Percentiles rank a stretch among this genome's conserved stretches.
Conservation (phyloP, 2,888 invertebrate genomes). For the Lysandra bellargus region DNA sequence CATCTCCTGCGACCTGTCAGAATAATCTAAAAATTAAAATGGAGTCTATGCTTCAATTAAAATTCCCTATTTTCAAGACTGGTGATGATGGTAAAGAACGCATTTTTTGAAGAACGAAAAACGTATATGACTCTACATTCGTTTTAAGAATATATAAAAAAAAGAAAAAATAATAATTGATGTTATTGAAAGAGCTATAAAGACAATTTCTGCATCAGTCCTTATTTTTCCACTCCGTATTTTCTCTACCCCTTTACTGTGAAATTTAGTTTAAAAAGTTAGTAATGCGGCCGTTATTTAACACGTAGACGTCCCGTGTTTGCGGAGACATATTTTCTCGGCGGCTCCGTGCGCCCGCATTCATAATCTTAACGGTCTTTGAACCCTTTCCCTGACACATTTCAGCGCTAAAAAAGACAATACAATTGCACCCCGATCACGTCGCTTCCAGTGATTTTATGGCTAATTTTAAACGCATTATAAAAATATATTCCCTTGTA, state of each 20-base stretch:
- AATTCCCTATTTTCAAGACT: neutral
- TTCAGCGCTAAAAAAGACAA: conserved; percentile 44
- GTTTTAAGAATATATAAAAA: neutral
- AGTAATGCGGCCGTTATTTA: conserved; percentile 52
- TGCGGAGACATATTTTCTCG: conserved; percentile 68
- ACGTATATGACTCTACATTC: neutral
- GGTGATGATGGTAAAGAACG: neutral
- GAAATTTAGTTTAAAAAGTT: neutral
- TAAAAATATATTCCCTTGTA: conserved; percentile 71
- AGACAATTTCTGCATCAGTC: neutral
- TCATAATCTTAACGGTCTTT: conserved; percentile 64
- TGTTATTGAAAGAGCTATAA: neutral
- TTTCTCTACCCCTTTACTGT: neutral
- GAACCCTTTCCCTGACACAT: conserved; percentile 66
- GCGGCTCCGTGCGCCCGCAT: conserved; percentile 73
- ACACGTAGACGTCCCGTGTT: conserved; percentile 61
- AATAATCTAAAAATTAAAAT: neutral
- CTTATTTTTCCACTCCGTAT: neutral
- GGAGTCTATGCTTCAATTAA: neutral
- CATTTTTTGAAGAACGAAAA: neutral
- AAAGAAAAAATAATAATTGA: neutral
- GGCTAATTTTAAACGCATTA: conserved; percentile 63
- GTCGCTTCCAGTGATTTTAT: conserved; percentile 49
- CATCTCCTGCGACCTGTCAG: conserved; percentile 3
- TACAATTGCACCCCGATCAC: conserved; percentile 40